Evolutionary conservation across 2,113 vertebrate species (phyloP).

Genomic region (Oncorhynchus nerka): DNA sequence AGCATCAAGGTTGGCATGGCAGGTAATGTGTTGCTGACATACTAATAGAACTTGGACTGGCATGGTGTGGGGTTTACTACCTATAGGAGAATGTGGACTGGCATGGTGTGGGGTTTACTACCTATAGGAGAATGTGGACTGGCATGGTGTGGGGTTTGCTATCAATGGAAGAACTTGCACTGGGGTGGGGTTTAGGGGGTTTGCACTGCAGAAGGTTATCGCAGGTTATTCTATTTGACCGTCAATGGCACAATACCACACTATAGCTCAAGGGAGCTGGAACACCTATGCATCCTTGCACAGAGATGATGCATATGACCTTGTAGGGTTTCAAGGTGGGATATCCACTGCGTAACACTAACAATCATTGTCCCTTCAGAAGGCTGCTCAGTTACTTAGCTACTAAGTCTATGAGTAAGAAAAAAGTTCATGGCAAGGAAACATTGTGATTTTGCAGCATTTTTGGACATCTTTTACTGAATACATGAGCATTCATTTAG

Average conservation of each 20-base stretch:
- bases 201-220: background rate
- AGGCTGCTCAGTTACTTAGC: background rate
- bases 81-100: background rate
- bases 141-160: no score
- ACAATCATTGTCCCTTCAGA: background rate
- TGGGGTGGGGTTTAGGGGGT: no score
- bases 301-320: background rate
- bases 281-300: background rate
- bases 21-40: background rate
- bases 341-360: background rate
- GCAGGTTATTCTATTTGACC: constrained; percentile 6
- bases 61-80: no score
- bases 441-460: background rate
- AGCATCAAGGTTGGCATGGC: background rate
- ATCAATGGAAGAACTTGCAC: no score
- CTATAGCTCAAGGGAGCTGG: background rate
- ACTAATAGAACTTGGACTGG: background rate
- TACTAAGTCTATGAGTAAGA: background rate
- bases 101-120: no score
- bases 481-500: background rate
- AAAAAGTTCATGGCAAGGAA: background rate
- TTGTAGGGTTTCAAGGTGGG: background rate
- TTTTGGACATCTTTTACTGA: background rate
- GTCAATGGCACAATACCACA: constrained; percentile 5
- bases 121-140: background rate